Base-by-base conservation (phyloP, 53 echinoderm and acorn worm genomes). In the Holothuria scabra region DNA sequence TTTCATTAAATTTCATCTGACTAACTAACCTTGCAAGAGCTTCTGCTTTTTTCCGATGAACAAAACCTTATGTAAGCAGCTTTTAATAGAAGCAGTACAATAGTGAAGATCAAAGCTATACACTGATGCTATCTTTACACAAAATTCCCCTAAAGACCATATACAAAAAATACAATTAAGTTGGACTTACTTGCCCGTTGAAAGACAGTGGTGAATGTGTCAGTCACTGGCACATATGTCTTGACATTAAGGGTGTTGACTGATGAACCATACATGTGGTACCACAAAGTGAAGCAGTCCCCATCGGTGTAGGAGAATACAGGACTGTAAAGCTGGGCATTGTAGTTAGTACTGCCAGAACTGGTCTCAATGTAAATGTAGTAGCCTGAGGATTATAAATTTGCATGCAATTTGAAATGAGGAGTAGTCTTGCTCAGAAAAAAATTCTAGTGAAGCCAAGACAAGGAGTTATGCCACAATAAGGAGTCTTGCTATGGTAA, bases 271-370 rank as follows among this genome's bases (percentile, higher is more conserved):
- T 95, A 95, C 90, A 95, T 88, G 74, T 95, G 95, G 76, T 95
- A 95, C 95, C 95, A 95, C 84, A 95, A 85, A n/a, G 83, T 82
- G 8, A 95, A 55, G 68, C 95, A 95, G 74, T 83, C 88, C 16
- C 89, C 90, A 25, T 26, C 58, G 7, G 90, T 82, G 18, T 86
- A 79, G 8, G 74, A 44, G 44, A 85, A 82, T 32, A 80, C 70
- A 13, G 88, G 86, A 58, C 95, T 95, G 56, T 28, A 52, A 22
- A 95, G 84, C 1, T 76, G 66, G 30, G 95, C 92, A 5, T 82
- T 21, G 23, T 28, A 11, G 21, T 61, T 18, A 12, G 19, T 26
- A 12, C n/a, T 30, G 16, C 38, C 65, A 11, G 82, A 46, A 1
- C 89, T 85, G 32, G 83, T 56, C 37, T 92, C 88, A 30, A 95